Conservation (phyloP, 2,888 invertebrate genomes). For the Plebejus anna region DNA sequence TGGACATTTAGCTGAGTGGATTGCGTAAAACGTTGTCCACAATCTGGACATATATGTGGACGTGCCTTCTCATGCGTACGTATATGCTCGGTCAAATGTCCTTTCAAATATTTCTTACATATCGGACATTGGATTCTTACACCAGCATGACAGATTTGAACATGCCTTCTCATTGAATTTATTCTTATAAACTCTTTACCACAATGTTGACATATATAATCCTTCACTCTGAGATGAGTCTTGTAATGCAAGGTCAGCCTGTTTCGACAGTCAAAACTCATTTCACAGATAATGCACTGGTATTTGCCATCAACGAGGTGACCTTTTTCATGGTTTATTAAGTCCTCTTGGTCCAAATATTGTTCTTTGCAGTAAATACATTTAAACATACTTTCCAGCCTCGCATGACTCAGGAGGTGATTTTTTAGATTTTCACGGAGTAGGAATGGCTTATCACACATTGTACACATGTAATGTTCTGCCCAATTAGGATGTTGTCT, state of each 20-base stretch:
- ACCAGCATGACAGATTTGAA: conserved; percentile 87
- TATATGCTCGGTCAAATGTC: conserved; percentile 91
- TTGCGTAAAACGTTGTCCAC: conserved; percentile 89
- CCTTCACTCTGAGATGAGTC: conserved; percentile 86
- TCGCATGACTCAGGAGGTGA: conserved; percentile 86
- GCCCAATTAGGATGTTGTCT: conserved; percentile 73
- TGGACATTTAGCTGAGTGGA: conserved; percentile 92
- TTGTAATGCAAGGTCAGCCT: conserved; percentile 83
- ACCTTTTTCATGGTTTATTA: conserved; percentile 85
- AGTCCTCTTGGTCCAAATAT: conserved; percentile 51
- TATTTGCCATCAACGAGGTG: conserved; percentile 87
- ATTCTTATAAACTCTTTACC: conserved; percentile 87
- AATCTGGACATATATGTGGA: conserved; percentile 88
- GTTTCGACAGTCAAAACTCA: conserved; percentile 84
- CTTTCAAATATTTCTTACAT: conserved; percentile 89
- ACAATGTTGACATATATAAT: conserved; percentile 89
- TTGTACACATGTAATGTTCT: conserved; percentile 83
- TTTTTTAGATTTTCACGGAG: conserved; percentile 86
- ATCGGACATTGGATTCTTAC: conserved; percentile 89
- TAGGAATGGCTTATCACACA: conserved; percentile 88
- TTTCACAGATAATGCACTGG: conserved; percentile 84
- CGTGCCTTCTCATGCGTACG: conserved; percentile 87
- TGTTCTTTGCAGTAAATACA: conserved; percentile 82
- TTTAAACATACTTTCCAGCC: conserved; percentile 72
- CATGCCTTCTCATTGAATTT: conserved; percentile 87